These are phyloP conservation scores for Parnassius orleans DNA, from an alignment of 2,888 invertebrate genomes.

Conservation along the genomic window DNA sequence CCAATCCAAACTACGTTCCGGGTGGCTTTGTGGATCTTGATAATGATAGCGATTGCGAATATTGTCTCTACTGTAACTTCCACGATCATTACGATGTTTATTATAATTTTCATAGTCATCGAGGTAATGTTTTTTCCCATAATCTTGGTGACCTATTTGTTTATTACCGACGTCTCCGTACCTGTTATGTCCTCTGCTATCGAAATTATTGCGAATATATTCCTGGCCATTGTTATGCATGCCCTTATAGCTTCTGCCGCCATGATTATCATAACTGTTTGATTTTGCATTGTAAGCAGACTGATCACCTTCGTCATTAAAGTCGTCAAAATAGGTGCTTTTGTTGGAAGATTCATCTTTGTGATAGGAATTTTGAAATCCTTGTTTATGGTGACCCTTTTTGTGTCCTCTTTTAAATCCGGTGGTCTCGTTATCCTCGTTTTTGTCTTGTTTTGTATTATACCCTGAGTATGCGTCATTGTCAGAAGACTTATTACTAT, in stretches of 20 bases:
- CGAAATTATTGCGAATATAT: conserved; percentile 60
- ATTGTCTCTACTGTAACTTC: conserved; percentile 62
- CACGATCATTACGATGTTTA: conserved; percentile 63
- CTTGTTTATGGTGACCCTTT: conserved; percentile 85
- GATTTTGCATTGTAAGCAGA: conserved; percentile 66
- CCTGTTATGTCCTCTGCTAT: conserved; percentile 62
- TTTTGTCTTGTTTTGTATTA: conserved; percentile 65
- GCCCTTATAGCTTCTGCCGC: conserved; percentile 66
- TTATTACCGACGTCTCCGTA: conserved; percentile 66
- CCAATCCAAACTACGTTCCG: conserved; percentile 62
- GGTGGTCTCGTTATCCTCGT: conserved; percentile 63
- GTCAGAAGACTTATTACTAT: conserved; percentile 66
- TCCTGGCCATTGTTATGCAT: conserved; percentile 69
- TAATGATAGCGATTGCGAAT: conserved; percentile 58
- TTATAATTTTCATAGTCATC: conserved; percentile 68
- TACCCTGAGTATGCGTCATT: conserved; percentile 71
- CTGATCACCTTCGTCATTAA: conserved; percentile 72
- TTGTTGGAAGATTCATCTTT: conserved; percentile 86
- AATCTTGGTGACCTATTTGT: conserved; percentile 62
- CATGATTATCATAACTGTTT: conserved; percentile 67
- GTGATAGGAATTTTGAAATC: conserved; percentile 85
- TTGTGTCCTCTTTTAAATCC: conserved; percentile 79
- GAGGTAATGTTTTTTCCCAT: conserved; percentile 70
- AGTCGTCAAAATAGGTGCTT: conserved; percentile 85
- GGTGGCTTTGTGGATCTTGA: conserved; percentile 46